Percentiles rank a stretch among this genome's conserved stretches.
These are phyloP conservation scores for Ennomos quercinarius DNA, from an alignment of 2,888 invertebrate genomes.

Conservation along the genomic window DNA sequence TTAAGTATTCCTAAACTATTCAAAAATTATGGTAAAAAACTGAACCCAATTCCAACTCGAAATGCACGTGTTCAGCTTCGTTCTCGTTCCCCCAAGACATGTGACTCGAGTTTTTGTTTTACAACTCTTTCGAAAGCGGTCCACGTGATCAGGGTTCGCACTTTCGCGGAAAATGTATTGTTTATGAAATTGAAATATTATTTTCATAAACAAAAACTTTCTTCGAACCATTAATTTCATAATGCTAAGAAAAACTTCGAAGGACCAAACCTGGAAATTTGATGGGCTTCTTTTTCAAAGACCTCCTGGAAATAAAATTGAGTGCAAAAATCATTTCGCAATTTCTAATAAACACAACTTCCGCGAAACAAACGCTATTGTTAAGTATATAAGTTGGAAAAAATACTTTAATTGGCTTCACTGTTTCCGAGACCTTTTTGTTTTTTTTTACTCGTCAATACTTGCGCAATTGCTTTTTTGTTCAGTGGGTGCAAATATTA, in stretches of 20 bases:
- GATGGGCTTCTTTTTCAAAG: constrained; percentile 2
- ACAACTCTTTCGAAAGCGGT: constrained; percentile 16
- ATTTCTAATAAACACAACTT: background rate
- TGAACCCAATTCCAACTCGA: constrained; percentile 7
- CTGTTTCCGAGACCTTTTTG: constrained; percentile 3
- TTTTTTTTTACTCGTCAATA: background rate
- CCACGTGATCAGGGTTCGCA: constrained; percentile 8
- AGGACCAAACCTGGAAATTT: constrained; percentile 1
- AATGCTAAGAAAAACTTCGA: constrained; percentile 8
- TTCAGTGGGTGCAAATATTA: too few species aligned
- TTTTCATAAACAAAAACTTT: constrained; percentile 16
- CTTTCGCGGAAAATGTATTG: too few species aligned
- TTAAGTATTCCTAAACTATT: too few species aligned
- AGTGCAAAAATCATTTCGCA: background rate
- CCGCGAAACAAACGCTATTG: constrained; percentile 8
- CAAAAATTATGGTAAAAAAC: background rate
- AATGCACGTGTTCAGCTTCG: constrained; percentile 18
- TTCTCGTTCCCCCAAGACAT: constrained; percentile 9
- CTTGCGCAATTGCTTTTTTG: too few species aligned
- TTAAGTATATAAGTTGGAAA: constrained; percentile 6
- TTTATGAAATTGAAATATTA: background rate
- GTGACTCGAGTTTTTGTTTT: constrained; percentile 7
- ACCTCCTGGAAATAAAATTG: background rate
- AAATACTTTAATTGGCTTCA: constrained; percentile 22
- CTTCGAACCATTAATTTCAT: background rate